Evolutionary conservation across 2,888 invertebrate genomes (phyloP), one percentile per base, ranked within the genome.

Genomic region (Pheosia gnoma): DNA sequence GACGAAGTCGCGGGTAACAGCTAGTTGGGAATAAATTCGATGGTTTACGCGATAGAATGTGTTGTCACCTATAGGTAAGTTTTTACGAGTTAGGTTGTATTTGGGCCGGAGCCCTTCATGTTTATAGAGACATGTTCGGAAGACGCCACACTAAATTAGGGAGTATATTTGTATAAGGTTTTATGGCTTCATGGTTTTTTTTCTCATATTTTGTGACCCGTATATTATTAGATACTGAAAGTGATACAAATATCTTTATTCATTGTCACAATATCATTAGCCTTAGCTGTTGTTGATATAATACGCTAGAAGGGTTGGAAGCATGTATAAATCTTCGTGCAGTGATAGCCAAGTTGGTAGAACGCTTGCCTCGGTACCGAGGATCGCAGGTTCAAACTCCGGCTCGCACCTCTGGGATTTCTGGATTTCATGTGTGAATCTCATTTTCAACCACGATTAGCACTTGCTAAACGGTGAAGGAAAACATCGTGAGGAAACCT

Each of bases 21-120:
- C 25, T 25, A 25, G 1, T 25, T 25, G 81, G 78, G 77, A 82
- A 88, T 89, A 88, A 87, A 88, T 85, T 87, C 79, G 66, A 77
- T 82, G 77, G 81, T 86, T 88, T 87, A 88, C 83, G 78, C 65
- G 68, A 63, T 71, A 81, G 82, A 79, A 78, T 78, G 72, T 74
- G 79, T 80, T 83, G 83, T 82, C 85, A 84, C 83, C 80, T 84
- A 78, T 79, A 77, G 25, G 25, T 79, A 77, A 70, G 71, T 81
- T 86, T 85, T 86, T 87, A 86, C 78, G 84, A 81, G 66, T 68
- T 66, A 70, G 70, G 75, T 77, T 76, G 77, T 73, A 74, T 77
- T 78, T 80, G 81, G 83, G 79, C 75, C 73, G 72, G 75, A 71
- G 72, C 75, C 75, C 72, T 75, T 79, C 80, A 79, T 71, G 76